Evolutionary conservation across 2,113 vertebrate species (phyloP).

Genomic region (Platichthys stellatus): DNA sequence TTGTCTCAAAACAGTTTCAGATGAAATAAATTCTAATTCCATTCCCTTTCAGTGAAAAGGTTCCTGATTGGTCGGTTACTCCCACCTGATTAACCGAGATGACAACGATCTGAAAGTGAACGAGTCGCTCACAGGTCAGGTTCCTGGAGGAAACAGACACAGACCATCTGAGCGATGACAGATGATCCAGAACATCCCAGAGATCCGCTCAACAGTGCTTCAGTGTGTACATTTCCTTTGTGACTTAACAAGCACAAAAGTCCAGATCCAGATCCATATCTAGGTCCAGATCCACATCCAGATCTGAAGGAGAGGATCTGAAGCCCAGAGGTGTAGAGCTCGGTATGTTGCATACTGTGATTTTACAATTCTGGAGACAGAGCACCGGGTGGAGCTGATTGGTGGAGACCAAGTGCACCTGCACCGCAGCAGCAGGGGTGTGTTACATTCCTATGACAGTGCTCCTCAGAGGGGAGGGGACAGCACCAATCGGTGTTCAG

Average conservation of each 20-base stretch:
- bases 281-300: neutral
- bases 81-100: no score
- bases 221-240: no score
- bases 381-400: neutral
- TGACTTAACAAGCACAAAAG: neutral
- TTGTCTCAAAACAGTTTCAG: no score
- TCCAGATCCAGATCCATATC: neutral
- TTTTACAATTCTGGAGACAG: slow-evolving; percentile 25
- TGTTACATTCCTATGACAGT: slow-evolving; percentile 67
- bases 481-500: slow-evolving; percentile 24
- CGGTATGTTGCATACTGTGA: slow-evolving; percentile 37
- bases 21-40: no score
- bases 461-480: slow-evolving; percentile 42
- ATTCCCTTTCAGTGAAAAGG: no score
- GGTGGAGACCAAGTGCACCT: slow-evolving; percentile 9
- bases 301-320: neutral
- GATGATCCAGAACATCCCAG: neutral
- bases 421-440: slow-evolving; percentile 16
- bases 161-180: no score
- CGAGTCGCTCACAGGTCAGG: no score
- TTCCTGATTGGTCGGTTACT: no score
- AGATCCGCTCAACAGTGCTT: neutral
- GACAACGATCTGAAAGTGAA: no score
- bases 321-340: neutral
- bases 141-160: no score